Evolutionary conservation across 2,113 vertebrate genomes (phyloP).

Genomic region (Centrocercus urophasianus): DNA sequence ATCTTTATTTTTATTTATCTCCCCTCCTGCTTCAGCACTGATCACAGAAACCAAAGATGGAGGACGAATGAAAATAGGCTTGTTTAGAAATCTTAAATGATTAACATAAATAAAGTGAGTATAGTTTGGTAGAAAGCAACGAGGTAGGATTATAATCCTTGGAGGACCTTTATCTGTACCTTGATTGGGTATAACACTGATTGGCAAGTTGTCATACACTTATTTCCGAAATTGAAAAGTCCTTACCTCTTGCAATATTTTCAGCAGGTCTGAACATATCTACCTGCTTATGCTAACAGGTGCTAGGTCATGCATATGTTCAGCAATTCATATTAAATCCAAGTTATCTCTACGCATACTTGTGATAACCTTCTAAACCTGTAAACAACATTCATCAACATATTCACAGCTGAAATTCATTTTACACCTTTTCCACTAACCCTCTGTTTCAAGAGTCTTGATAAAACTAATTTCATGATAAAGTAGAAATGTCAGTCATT

Average conservation of each 20-base stretch:
- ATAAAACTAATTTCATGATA: slow-evolving; percentile 51
- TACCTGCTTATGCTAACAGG: background rate
- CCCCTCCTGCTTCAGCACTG: background rate
- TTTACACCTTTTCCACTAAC: slow-evolving; percentile 50
- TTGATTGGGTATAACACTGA: background rate
- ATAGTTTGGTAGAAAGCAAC: background rate
- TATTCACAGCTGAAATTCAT: slow-evolving; percentile 39
- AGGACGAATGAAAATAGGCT: background rate
- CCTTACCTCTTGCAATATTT: background rate
- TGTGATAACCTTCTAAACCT: slow-evolving; percentile 56
- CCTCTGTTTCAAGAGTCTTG: background rate
- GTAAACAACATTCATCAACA: slow-evolving; percentile 56
- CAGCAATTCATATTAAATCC: slow-evolving; percentile 54
- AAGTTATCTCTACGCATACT: slow-evolving; percentile 33
- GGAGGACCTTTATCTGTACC: slow-evolving; percentile 11
- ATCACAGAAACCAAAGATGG: background rate
- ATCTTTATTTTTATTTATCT: background rate
- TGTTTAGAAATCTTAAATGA: slow-evolving; percentile 1
- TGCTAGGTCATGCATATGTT: slow-evolving; percentile 15
- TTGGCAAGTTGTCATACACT: slow-evolving; percentile 19
- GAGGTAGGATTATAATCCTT: background rate
- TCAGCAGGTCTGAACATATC: background rate
- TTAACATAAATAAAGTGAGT: background rate
- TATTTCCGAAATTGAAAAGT: slow-evolving; percentile 18
- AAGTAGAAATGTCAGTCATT: background rate